Percentiles rank a stretch among this genome's conserved stretches.
phyloP scores from a whole-genome alignment of 2,797 vertebrate species.

The Diglossa cyanea region DNA sequence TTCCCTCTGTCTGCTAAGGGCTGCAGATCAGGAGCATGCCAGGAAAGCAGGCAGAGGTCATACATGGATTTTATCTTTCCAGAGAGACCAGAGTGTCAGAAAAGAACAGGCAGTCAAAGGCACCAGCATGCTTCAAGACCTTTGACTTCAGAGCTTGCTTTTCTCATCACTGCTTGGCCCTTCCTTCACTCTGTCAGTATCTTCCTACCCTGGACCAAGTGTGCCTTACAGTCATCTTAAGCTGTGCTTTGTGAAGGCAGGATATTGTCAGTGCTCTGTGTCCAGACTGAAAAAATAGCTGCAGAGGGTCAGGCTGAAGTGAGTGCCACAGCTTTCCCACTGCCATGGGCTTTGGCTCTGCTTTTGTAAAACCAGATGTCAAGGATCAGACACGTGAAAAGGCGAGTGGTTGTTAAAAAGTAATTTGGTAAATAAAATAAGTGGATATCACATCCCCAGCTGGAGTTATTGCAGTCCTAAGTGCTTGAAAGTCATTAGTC shows the following conservation, averaged over 20 bases:
- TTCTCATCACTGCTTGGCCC: background rate
- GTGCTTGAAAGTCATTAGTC: slow-evolving; percentile 7
- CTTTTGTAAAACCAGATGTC: background rate
- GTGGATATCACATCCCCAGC: background rate
- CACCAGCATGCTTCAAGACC: background rate
- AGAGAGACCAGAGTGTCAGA: accelerated
- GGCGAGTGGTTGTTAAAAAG: background rate
- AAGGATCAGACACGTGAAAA: background rate
- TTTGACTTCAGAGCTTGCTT: background rate
- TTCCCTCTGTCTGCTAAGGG: background rate
- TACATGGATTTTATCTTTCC: background rate
- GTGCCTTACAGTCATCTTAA: background rate
- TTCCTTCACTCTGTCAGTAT: background rate
- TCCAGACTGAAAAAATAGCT: background rate
- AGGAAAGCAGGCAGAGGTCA: background rate
- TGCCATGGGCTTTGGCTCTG: background rate
- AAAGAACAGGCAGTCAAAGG: background rate
- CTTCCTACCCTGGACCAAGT: background rate
- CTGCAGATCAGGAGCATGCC: background rate
- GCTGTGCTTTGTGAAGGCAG: background rate
- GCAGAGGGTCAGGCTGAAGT: background rate
- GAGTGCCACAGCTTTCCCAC: background rate
- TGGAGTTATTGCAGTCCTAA: background rate
- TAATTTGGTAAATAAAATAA: slow-evolving; percentile 32
- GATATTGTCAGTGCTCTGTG: background rate